Conservation (phyloP, 2,888 invertebrate species). For the Hedya salicella region DNA sequence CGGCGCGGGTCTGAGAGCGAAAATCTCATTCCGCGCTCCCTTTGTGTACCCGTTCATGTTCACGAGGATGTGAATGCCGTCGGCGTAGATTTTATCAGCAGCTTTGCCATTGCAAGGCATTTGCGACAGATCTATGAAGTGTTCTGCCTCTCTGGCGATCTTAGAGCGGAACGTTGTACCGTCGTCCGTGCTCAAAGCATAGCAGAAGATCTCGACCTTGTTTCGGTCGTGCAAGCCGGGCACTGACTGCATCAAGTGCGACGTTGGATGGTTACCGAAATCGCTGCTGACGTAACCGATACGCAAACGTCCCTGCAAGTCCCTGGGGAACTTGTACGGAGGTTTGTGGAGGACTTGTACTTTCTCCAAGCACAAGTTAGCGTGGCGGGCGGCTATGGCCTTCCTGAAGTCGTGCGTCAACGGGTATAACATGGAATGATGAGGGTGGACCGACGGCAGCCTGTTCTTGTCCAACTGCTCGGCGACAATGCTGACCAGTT, state of each 20-base stretch:
- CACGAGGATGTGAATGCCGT: conserved; percentile 98
- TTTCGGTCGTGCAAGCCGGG: conserved; percentile 96
- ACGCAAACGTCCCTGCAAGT: conserved; percentile 89
- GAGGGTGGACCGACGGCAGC: conserved; percentile 99
- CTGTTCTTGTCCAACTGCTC: conserved; percentile 99
- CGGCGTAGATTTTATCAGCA: conserved; percentile 96
- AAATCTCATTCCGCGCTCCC: conserved; percentile 99
- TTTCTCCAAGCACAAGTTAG: conserved; percentile 98
- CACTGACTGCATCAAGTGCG: conserved; percentile 99
- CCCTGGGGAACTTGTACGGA: conserved; percentile 91
- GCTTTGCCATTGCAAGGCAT: conserved; percentile 99
- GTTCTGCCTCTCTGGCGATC: conserved; percentile 97
- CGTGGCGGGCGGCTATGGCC: conserved; percentile 98
- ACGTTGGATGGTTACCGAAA: conserved; percentile 99
- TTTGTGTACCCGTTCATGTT: conserved; percentile 99
- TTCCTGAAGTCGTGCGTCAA: conserved; percentile 97
- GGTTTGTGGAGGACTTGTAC: conserved; percentile 97
- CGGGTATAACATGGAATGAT: conserved; percentile 99
- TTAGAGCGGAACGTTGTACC: conserved; percentile 99
- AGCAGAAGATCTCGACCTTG: conserved; percentile 96
- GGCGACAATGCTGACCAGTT: conserved; percentile 97
- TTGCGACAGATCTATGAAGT: conserved; percentile 97
- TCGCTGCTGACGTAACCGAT: conserved; percentile 99
- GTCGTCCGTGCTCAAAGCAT: conserved; percentile 98
- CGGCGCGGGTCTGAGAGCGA: conserved; percentile 97